These are phyloP conservation scores for Drosophila anomelani DNA, from an alignment of 2,888 invertebrate species.

Conservation along the genomic window DNA sequence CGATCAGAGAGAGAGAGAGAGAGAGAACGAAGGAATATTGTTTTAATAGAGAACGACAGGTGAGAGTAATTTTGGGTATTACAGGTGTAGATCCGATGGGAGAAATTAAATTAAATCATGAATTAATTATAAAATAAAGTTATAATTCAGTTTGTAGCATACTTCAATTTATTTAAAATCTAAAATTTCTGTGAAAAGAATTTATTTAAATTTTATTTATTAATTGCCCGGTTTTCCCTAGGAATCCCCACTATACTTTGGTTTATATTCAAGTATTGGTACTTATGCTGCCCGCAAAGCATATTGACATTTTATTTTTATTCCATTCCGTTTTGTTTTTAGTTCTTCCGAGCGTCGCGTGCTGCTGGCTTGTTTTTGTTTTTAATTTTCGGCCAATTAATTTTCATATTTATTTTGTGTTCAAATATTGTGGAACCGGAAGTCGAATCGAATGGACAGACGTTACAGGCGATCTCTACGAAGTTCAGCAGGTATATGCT, in stretches of 20 bases:
- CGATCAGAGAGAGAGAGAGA: neutral
- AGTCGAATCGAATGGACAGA: conserved; percentile 56
- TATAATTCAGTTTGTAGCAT: neutral
- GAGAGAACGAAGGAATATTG: conserved; percentile 5
- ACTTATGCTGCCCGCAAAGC: conserved; percentile 21
- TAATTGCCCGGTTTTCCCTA: neutral
- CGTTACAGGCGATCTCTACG: conserved; percentile 37
- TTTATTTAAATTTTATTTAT: neutral
- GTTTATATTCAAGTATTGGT: conserved; percentile 18
- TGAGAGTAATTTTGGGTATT: conserved; percentile 19
- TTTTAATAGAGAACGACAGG: conserved; percentile 26
- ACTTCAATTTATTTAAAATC: neutral
- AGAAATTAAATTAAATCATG: neutral
- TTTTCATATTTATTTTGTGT: conserved; percentile 16
- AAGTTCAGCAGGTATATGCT: conserved; percentile 61
- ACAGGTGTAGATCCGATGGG: conserved; percentile 2
- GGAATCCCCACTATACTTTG: conserved; percentile 2
- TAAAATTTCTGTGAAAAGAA: too few species aligned
- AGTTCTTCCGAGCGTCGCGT: conserved; percentile 49
- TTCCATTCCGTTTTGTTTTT: conserved; percentile 54
- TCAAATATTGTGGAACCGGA: conserved; percentile 13
- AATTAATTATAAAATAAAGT: neutral
- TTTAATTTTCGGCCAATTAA: conserved; percentile 34
- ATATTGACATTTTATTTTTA: conserved; percentile 46
- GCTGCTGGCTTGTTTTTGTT: conserved; percentile 38